Base-by-base conservation (phyloP, 2,888 invertebrate species). In the Lycia hirtaria region DNA sequence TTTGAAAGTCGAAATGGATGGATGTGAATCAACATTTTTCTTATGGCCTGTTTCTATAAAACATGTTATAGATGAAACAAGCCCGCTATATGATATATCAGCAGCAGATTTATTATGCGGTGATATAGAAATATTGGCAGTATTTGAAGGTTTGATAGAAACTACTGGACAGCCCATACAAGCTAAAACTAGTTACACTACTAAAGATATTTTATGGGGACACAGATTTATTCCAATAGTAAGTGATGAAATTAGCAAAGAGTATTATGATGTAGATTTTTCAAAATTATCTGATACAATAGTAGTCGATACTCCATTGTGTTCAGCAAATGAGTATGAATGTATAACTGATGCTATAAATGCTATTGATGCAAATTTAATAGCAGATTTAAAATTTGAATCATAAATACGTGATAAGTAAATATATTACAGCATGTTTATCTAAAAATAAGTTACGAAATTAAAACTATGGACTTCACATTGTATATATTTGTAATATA, bases 31-130 rank as follows among this genome's bases (percentile, higher is more conserved):
- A 6, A 93, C 98, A 4, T 98, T 99, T 88, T 97, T 99, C 78
- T 96, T 99, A 60, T 99, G 99, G 99, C 99, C 99, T 0, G 95
- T 98, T 80, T 96, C 97, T 5, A 96, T 98, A 22, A 96, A 97
- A 14, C 99, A 99, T 81, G 94, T 94, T 60, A 99, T 99, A 70
- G 96, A 98, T 80, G 94, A 93, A 54, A 87, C 89, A 0, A 98
- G 98, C 69, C 99, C 99, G 0, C 94, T 99, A 22, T 99, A 96
- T 87, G 94, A 95, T 67, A 94, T 98, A 85, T 96, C 97, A 1
- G 98, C 98, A 0, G 95, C 97, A 37, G 98, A 98, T 83, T 93
- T 99, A 76, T 93, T 97, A 37, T 93, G 94, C 62, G 95, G 98
- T 58, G 95, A 96, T 73, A 96, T 98, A 75, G 96, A 98, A 90